Percentiles rank a stretch among this genome's conserved stretches.
These are phyloP conservation scores for Neopipo cinnamomea DNA, from an alignment of 2,113 vertebrate species.

Conservation along the genomic window DNA sequence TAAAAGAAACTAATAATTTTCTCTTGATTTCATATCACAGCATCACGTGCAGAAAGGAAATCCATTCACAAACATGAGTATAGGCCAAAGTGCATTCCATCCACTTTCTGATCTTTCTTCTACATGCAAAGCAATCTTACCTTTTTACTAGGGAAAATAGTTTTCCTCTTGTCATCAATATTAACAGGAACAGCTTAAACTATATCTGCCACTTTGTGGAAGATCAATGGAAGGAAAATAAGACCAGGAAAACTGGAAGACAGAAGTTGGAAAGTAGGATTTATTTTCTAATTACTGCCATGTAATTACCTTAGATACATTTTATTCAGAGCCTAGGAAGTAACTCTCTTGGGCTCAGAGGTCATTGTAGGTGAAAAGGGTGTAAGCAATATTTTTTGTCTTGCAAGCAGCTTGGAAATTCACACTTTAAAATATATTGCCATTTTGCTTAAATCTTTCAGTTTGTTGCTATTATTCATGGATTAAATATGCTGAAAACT, in stretches of 20 bases:
- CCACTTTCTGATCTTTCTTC: background rate
- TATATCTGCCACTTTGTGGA: background rate
- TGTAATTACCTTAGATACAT: background rate
- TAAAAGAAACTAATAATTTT: background rate
- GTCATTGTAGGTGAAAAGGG: background rate
- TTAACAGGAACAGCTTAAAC: background rate
- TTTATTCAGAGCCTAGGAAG: background rate
- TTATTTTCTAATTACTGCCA: background rate
- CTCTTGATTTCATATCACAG: background rate
- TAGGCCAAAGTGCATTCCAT: background rate
- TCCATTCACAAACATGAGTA: background rate
- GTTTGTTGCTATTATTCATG: background rate
- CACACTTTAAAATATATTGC: background rate
- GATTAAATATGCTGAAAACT: background rate
- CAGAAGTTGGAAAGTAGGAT: background rate
- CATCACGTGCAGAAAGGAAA: background rate
- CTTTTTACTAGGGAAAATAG: background rate
- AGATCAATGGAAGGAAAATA: background rate
- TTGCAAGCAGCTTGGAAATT: background rate
- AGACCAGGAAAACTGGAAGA: background rate
- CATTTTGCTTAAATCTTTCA: background rate
- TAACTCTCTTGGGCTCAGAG: background rate
- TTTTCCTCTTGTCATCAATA: background rate
- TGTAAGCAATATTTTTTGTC: background rate
- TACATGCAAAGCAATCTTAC: background rate